phyloP scores from a whole-genome alignment of 2,888 invertebrate species.

The Torymus tubicola region DNA sequence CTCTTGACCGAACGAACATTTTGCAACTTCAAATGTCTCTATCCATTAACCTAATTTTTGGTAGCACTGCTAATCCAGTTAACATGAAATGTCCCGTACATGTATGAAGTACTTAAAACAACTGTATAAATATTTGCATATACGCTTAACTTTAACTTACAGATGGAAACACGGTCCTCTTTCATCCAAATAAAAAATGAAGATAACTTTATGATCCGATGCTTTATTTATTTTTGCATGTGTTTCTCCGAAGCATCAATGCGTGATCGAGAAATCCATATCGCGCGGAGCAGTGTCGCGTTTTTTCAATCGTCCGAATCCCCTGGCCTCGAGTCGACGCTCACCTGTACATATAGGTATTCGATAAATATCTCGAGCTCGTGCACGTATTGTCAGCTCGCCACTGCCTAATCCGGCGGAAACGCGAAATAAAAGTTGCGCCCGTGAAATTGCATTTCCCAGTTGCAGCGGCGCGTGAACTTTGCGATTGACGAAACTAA shows the following conservation, averaged over 20 bases:
- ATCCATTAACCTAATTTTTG: too few relatives aligned
- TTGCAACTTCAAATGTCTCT: too few relatives aligned
- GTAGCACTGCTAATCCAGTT: too few relatives aligned
- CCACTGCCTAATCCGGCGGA: neutral
- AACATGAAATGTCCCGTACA: too few relatives aligned
- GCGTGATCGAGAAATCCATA: neutral
- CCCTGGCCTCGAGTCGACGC: too few relatives aligned
- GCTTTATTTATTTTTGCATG: slow-evolving; percentile 14
- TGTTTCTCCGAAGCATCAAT: neutral
- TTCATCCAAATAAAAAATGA: neutral
- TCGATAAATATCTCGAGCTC: slow-evolving; percentile 39
- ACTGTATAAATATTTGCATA: too few relatives aligned
- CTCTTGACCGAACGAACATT: too few relatives aligned
- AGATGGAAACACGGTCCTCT: too few relatives aligned
- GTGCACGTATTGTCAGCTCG: neutral
- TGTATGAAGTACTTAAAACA: too few relatives aligned
- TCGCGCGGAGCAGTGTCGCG: neutral
- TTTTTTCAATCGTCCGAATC: slow-evolving; percentile 39
- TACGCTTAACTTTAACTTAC: too few relatives aligned
- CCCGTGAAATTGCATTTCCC: slow-evolving; percentile 49
- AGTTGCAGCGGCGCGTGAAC: neutral
- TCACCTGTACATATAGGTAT: neutral
- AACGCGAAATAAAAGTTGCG: slow-evolving; percentile 27
- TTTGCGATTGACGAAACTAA: slow-evolving; percentile 49
- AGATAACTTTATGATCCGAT: slow-evolving; percentile 15